Conservation (phyloP, 1,140 invertebrate genomes). For the Littorina saxatilis region DNA sequence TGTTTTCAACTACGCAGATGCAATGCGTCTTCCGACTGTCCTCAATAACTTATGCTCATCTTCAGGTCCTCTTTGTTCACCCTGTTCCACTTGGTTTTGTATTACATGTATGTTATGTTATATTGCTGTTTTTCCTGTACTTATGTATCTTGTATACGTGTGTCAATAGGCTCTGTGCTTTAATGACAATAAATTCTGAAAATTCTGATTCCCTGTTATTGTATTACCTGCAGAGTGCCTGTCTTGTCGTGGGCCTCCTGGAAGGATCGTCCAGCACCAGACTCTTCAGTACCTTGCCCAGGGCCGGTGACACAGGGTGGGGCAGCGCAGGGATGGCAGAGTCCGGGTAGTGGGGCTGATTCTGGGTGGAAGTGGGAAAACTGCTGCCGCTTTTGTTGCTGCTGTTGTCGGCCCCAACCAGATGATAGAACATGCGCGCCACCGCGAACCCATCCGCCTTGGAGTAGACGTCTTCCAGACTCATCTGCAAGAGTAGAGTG, state of each 20-base stretch:
- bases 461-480: constrained; percentile 46
- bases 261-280: constrained; percentile 49
- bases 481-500: constrained; percentile 38
- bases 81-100: too few relatives aligned
- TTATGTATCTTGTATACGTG: too few relatives aligned
- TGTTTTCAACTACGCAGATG: too few relatives aligned
- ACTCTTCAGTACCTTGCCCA: constrained; percentile 42
- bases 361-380: constrained; percentile 45
- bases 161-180: too few relatives aligned
- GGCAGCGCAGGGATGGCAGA: constrained; percentile 46
- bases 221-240: constrained; percentile 50
- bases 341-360: constrained; percentile 50
- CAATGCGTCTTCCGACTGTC: too few relatives aligned
- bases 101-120: too few relatives aligned
- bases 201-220: too few relatives aligned
- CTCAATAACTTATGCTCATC: too few relatives aligned
- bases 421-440: constrained; percentile 51
- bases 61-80: too few relatives aligned
- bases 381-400: neutral
- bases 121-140: too few relatives aligned
- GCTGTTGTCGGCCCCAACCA: constrained; percentile 30
- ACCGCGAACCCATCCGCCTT: constrained; percentile 54
- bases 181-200: too few relatives aligned
- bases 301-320: constrained; percentile 18
- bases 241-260: constrained; percentile 36